Conservation (phyloP, 1,140 invertebrate species). For the Lasioglossum baleicum region DNA sequence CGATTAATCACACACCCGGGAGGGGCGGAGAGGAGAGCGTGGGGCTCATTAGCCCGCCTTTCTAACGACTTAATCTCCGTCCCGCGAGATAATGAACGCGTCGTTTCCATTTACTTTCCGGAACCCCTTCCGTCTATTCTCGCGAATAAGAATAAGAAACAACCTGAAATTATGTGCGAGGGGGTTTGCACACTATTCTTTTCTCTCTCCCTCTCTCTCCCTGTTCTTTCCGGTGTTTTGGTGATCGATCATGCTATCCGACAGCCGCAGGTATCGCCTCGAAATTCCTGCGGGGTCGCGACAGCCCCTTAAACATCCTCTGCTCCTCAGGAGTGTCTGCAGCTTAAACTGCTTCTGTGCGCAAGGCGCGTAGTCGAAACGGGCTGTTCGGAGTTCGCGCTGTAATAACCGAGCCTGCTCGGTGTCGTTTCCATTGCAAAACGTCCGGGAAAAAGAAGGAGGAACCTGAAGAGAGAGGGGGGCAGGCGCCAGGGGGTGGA, state of each 20-base stretch:
- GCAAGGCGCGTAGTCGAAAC: conserved; percentile 31
- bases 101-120: conserved; percentile 45
- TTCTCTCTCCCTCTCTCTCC: not conserved
- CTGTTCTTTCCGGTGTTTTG: not conserved
- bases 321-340: not conserved
- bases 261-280: conserved; percentile 16
- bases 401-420: conserved; percentile 54
- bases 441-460: conserved; percentile 46
- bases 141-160: not conserved
- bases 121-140: not conserved
- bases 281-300: conserved; percentile 22
- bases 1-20: conserved; percentile 1
- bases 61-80: conserved; percentile 40
- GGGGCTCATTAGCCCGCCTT: conserved; percentile 39
- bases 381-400: conserved; percentile 50
- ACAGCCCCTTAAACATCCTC: conserved; percentile 29
- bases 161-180: not conserved
- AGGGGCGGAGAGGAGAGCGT: too few relatives aligned
- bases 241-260: conserved; percentile 45
- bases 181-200: not conserved
- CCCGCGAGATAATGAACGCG: conserved; percentile 50
- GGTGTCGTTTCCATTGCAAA: conserved; percentile 60
- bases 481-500: conserved; percentile 8
- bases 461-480: not conserved
- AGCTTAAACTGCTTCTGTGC: conserved; percentile 39